Evolutionary conservation across 2,888 invertebrate species (phyloP).

Genomic region (Panzeria rudis): DNA sequence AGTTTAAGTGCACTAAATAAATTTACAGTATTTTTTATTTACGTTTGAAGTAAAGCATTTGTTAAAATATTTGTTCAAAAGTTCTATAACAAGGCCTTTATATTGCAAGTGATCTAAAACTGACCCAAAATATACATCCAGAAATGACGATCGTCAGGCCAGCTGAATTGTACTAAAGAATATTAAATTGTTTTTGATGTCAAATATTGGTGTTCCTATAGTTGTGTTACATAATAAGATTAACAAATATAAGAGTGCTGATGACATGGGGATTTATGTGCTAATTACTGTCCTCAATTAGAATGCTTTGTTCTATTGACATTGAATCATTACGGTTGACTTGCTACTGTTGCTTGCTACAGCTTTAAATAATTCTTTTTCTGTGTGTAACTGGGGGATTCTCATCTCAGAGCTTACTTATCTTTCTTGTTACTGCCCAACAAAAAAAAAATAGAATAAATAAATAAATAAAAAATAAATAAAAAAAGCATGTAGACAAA

Average conservation of each 20-base stretch:
- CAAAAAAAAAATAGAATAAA: too few relatives aligned
- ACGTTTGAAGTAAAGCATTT: neutral
- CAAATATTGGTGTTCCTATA: too few relatives aligned
- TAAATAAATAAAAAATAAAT: too few relatives aligned
- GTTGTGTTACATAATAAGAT: neutral
- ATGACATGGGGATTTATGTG: conserved; percentile 22
- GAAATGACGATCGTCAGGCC: too few relatives aligned
- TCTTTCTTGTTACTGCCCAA: too few relatives aligned
- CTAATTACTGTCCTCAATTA: conserved; percentile 39
- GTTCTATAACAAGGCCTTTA: conserved; percentile 3
- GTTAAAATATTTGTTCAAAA: neutral
- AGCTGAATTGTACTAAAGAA: too few relatives aligned
- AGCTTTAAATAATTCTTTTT: conserved; percentile 1
- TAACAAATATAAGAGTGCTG: neutral
- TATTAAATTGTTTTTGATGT: too few relatives aligned
- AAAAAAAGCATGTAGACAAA: too few relatives aligned
- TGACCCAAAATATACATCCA: conserved; percentile 18
- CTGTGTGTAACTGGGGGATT: neutral
- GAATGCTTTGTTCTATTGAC: conserved; percentile 32
- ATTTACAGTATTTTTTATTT: neutral
- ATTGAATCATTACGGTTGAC: neutral
- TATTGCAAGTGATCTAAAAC: neutral
- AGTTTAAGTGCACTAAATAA: too few relatives aligned
- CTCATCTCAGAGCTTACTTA: too few relatives aligned
- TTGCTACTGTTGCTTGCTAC: conserved; percentile 61